phyloP scores from a whole-genome alignment of 2,113 vertebrate species.

The western clawed frog (Xenopus tropicalis) region DNA sequence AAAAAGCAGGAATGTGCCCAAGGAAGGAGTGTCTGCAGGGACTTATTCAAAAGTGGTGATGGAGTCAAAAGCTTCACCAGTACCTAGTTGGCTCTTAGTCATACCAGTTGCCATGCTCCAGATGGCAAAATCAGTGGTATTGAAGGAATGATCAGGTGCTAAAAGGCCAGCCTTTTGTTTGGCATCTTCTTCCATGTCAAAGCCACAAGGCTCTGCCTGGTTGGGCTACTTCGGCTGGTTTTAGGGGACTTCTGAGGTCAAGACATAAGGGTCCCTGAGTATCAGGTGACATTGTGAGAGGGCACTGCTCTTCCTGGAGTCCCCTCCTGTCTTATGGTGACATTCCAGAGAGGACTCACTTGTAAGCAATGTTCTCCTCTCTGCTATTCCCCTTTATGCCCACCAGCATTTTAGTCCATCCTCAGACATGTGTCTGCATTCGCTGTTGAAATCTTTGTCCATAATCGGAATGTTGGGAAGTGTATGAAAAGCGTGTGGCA shows the following conservation, averaged over 20 bases:
- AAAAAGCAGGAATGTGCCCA: slow-evolving; percentile 12
- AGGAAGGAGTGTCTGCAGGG: slow-evolving; percentile 1
- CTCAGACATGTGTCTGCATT: slow-evolving; percentile 95
- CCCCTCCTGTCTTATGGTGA: slow-evolving; percentile 45
- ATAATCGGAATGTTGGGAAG: slow-evolving; percentile 88
- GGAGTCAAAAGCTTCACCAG: slow-evolving; percentile 14
- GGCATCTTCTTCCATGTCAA: slow-evolving; percentile 27
- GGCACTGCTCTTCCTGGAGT: background rate
- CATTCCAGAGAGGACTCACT: slow-evolving; percentile 50
- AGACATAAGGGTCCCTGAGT: slow-evolving; percentile 62
- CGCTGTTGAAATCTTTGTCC: slow-evolving; percentile 91
- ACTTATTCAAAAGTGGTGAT: slow-evolving; percentile 17
- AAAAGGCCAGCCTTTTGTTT: slow-evolving; percentile 33
- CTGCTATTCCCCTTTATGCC: slow-evolving; percentile 7
- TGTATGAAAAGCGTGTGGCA: slow-evolving; percentile 82
- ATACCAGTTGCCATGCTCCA: slow-evolving; percentile 27
- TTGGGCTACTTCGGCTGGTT: slow-evolving; percentile 19
- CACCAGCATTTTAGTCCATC: slow-evolving; percentile 8
- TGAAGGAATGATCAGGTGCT: slow-evolving; percentile 43
- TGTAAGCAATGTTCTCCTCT: slow-evolving; percentile 8
- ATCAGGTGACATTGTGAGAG: slow-evolving; percentile 60
- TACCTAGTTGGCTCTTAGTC: slow-evolving; percentile 29
- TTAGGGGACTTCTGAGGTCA: slow-evolving; percentile 37
- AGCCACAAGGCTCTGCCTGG: slow-evolving; percentile 8
- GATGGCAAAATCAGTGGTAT: slow-evolving; percentile 37